phyloP scores from a whole-genome alignment of 2,113 vertebrate species.

The Microcebus murinus region DNA sequence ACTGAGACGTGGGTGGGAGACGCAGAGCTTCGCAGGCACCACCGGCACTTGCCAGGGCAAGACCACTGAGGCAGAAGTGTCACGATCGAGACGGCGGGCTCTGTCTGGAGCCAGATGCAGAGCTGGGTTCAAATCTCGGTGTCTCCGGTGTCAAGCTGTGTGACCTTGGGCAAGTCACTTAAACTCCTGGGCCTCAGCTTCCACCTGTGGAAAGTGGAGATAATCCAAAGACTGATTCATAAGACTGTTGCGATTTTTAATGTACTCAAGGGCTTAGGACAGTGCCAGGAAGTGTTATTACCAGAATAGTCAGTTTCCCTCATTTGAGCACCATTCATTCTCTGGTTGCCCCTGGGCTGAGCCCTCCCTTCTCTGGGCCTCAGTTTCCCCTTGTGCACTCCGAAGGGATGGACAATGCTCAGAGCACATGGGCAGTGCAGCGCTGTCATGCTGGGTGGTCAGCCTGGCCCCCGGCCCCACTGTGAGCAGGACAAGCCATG shows the following conservation, averaged over 20 bases:
- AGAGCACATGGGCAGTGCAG: not conserved
- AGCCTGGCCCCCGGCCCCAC: not conserved
- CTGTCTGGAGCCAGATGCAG: not conserved
- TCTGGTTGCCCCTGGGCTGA: not conserved
- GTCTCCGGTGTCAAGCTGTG: not conserved
- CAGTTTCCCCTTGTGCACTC: not conserved
- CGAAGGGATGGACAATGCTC: not conserved
- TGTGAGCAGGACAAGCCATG: not conserved
- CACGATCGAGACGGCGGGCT: not conserved
- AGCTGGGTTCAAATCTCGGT: not conserved
- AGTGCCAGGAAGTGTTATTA: not conserved
- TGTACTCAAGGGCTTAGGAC: not conserved
- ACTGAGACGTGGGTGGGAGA: not conserved
- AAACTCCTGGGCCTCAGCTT: not conserved
- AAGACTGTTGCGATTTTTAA: not conserved
- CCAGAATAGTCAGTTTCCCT: not conserved
- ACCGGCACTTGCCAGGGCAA: fast-evolving
- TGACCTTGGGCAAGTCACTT: not conserved
- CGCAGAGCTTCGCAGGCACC: not conserved
- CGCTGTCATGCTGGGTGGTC: fast-evolving
- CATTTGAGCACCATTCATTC: not conserved
- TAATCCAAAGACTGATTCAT: not conserved
- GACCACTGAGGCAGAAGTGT: not conserved
- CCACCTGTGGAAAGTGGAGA: not conserved
- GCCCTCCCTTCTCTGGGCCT: not conserved